Evolutionary conservation across 35 echinoderm and acorn worm species (phyloP), one percentile per base, ranked within the genome.

Genomic region (Stichopus chloronotus): DNA sequence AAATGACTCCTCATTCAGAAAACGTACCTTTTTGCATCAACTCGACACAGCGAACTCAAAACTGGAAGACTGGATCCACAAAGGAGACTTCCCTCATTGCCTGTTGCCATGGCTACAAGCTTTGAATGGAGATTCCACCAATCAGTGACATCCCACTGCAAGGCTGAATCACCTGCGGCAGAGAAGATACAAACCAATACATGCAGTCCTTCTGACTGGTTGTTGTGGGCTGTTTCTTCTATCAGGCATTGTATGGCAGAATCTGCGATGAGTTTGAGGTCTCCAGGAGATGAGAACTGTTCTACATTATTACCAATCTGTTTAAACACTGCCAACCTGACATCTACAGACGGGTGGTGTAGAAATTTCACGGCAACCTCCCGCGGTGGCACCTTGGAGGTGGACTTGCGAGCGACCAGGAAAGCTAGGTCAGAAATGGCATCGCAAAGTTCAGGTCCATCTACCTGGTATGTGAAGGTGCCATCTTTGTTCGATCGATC

Each of bases 11-110:
- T 43, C 3, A 43, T 43, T 43, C 30, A 43, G 30, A 43, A 14
- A 80, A 84, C 82, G 8, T 85, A 85, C 82, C 82, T 85, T 17
- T 57, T 12, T 58, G n/a, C 20, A 55, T 85, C 82, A 4, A 58
- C 82, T 22, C 6, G 24, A 59, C 82, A 85, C 12, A 85, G 22
- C 0, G 82, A 55, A 6, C 82, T 85, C 57, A 85, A 9, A 23
- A 56, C 82, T 58, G 82, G 82, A 58, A 85, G 54, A 85, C 82
- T 55, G 7, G 56, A 59, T 3, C 54, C 82, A 85, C 82, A 59
- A 5, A 85, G 22, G 8, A 85, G 22, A 60, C 55, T 85, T 12
- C 82, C 82, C n/a, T 58, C 57, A 11, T 17, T 9, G 56, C 82
- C 82, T 12, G 55, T 23, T 23, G 82, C 30, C 55, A 85, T 58